Conservation (phyloP, 2,888 invertebrate species). For the Eremobia ochroleuca region DNA sequence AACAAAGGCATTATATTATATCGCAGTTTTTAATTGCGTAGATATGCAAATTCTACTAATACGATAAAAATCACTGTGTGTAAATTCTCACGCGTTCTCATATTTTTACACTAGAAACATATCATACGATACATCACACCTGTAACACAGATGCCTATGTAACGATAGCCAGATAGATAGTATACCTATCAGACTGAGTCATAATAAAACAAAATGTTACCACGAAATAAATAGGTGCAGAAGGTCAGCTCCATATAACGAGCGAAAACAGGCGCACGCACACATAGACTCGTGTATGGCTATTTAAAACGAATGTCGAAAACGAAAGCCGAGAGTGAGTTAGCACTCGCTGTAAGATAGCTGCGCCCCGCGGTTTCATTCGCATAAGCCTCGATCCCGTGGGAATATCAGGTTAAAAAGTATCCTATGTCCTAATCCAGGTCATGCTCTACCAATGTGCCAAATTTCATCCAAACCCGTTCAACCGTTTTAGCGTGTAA, state of each 20-base stretch:
- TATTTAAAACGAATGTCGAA: not conserved
- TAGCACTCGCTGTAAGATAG: no score
- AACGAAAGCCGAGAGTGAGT: no score
- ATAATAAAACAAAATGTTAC: slow-evolving; percentile 29
- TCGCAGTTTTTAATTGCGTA: not conserved
- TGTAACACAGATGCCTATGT: slow-evolving; percentile 5
- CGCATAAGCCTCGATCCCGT: no score
- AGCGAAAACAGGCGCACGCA: not conserved
- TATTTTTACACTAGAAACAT: slow-evolving; percentile 15
- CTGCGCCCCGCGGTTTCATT: no score
- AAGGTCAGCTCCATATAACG: not conserved
- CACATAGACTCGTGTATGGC: no score
- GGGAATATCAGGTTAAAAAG: not conserved
- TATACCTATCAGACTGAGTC: slow-evolving; percentile 21
- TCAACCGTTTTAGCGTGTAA: not conserved
- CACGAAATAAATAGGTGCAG: not conserved
- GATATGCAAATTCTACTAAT: slow-evolving; percentile 22
- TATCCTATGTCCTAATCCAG: not conserved
- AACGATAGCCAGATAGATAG: slow-evolving; percentile 6
- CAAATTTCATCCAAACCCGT: not conserved
- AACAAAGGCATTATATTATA: not conserved
- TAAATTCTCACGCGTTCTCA: slow-evolving; percentile 40
- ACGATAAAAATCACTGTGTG: slow-evolving; percentile 13
- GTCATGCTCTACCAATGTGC: not conserved
- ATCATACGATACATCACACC: slow-evolving; percentile 21